Conservation (phyloP, 2,888 invertebrate genomes). For the Tetragonisca angustula region DNA sequence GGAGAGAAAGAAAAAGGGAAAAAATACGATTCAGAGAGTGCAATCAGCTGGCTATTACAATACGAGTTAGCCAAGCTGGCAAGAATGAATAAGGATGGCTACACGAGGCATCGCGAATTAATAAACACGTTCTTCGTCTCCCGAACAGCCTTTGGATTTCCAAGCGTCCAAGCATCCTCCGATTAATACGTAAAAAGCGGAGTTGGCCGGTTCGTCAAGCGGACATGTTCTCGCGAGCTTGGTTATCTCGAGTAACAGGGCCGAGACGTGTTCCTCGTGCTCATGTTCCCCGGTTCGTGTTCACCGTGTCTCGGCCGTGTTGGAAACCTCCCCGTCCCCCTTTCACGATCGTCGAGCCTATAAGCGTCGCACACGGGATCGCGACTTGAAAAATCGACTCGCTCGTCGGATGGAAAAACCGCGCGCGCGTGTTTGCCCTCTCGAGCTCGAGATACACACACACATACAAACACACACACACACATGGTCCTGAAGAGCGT, state of each 20-base stretch:
- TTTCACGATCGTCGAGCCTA: constrained; percentile 19
- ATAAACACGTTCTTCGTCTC: neutral
- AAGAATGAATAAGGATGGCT: neutral
- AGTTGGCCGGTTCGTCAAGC: neutral
- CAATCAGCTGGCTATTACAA: neutral
- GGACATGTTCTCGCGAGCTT: constrained; percentile 29
- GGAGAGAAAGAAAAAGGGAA: too few relatives aligned
- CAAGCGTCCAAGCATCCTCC: neutral
- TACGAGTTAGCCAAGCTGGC: neutral
- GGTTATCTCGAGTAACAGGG: constrained; percentile 48
- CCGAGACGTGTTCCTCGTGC: constrained; percentile 38
- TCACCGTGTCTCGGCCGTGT: constrained; percentile 43
- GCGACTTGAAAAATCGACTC: constrained; percentile 61
- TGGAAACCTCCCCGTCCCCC: constrained; percentile 41
- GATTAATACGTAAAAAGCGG: constrained; percentile 50
- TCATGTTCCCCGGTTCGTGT: constrained; percentile 46
- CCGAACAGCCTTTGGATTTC: neutral
- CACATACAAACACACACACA: too few relatives aligned
- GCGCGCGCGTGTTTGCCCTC: constrained; percentile 66
- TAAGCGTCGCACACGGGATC: constrained; percentile 30
- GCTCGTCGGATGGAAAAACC: constrained; percentile 25
- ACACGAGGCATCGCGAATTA: neutral
- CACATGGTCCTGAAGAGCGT: too few relatives aligned
- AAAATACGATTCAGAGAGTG: neutral
- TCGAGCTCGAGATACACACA: constrained; percentile 20